phyloP scores from a whole-genome alignment of 2,113 vertebrate genomes.

The Sisor rabdophorus region DNA sequence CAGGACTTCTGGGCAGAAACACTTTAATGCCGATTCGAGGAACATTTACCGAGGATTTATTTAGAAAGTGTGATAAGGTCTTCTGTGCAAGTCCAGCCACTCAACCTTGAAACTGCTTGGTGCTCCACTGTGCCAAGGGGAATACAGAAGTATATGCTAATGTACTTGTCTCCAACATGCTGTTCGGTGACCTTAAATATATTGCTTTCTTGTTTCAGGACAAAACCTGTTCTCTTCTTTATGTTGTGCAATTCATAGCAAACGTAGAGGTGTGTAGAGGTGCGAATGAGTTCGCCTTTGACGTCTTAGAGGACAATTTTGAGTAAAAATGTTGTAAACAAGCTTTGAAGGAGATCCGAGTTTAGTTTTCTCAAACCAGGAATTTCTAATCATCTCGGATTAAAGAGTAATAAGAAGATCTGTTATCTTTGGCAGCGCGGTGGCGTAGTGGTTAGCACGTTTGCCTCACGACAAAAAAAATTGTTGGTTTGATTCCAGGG shows the following conservation, averaged over 20 bases:
- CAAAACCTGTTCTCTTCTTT: neutral
- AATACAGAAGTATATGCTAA: slow-evolving; percentile 38
- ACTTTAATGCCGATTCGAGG: neutral
- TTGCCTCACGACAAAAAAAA: too few relatives aligned
- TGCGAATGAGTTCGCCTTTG: too few relatives aligned
- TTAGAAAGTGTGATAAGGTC: neutral
- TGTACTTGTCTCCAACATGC: slow-evolving; percentile 7
- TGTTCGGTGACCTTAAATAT: slow-evolving; percentile 34
- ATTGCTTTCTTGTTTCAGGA: slow-evolving; percentile 29
- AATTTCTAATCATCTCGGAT: neutral
- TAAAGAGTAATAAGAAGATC: too few relatives aligned
- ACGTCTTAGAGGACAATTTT: neutral
- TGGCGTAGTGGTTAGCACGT: too few relatives aligned
- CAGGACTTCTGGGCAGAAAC: neutral
- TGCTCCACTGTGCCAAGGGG: slow-evolving; percentile 21
- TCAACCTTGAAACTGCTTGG: slow-evolving; percentile 34
- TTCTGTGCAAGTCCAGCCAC: neutral
- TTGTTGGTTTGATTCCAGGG: too few relatives aligned
- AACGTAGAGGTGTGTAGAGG: neutral
- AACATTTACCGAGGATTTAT: neutral
- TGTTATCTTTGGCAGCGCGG: neutral
- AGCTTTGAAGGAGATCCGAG: neutral
- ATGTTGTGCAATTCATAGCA: neutral
- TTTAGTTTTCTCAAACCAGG: too few relatives aligned
- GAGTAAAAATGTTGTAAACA: too few relatives aligned